Evolutionary conservation across 2,113 vertebrate genomes (phyloP).

Genomic region (Upupa epops): DNA sequence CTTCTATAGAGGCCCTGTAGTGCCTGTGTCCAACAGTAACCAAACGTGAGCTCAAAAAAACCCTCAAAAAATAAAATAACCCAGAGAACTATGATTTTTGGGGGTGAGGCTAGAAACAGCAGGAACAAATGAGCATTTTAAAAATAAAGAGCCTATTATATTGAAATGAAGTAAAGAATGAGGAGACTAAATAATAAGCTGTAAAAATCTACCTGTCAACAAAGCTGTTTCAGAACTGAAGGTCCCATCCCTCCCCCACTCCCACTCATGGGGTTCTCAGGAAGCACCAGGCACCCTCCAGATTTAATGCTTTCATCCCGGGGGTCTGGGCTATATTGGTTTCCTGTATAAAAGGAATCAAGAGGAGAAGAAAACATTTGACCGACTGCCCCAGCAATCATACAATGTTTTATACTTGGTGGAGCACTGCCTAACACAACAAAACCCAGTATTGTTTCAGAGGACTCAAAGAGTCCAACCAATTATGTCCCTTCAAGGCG

Average conservation of each 20-base stretch:
- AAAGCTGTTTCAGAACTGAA: neutral
- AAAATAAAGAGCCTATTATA: conserved; percentile 56
- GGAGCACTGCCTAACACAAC: conserved; percentile 61
- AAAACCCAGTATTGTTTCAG: conserved; percentile 55
- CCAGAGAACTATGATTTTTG: conserved; percentile 32
- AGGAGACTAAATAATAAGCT: conserved; percentile 21
- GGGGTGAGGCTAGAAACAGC: conserved; percentile 4
- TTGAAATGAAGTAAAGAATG: conserved; percentile 49
- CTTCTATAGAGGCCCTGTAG: neutral
- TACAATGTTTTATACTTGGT: conserved; percentile 48
- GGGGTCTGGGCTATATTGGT: conserved; percentile 31
- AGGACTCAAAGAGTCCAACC: conserved; percentile 60
- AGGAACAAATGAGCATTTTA: conserved; percentile 40
- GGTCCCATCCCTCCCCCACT: neutral
- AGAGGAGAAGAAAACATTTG: conserved; percentile 59
- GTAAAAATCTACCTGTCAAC: conserved; percentile 56
- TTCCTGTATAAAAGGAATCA: conserved; percentile 47
- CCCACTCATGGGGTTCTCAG: conserved; percentile 23
- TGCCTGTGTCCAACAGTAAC: conserved; percentile 17
- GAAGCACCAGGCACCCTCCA: conserved; percentile 54
- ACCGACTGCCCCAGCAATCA: conserved; percentile 40
- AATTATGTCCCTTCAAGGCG: conserved; percentile 47
- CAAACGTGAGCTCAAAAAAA: neutral
- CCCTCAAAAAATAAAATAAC: neutral
- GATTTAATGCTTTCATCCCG: conserved; percentile 59